phyloP scores from a whole-genome alignment of 2,888 invertebrate species.

The Bellardia bayeri region DNA sequence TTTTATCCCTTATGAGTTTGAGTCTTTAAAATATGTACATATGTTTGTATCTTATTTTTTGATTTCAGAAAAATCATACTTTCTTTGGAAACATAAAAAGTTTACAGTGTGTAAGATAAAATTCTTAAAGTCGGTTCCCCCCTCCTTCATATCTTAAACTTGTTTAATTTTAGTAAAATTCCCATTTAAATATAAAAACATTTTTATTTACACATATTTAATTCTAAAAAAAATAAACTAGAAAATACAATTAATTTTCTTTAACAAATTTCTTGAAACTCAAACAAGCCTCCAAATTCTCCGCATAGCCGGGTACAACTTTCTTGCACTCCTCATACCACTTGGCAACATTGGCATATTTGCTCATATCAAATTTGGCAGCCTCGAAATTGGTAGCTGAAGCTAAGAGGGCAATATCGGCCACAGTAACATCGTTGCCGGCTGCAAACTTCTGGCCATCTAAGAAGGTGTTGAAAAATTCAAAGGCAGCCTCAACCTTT shows the following conservation, averaged over 20 bases:
- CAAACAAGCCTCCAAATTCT: slow-evolving; percentile 65
- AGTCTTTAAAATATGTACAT: too few relatives aligned
- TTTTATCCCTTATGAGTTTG: too few relatives aligned
- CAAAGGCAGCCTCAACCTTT: slow-evolving; percentile 88
- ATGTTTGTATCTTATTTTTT: too few relatives aligned
- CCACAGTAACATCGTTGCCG: slow-evolving; percentile 89
- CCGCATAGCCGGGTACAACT: slow-evolving; percentile 86
- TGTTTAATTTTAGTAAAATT: neutral
- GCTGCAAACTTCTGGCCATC: slow-evolving; percentile 88
- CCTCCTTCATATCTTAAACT: too few relatives aligned
- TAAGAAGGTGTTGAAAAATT: slow-evolving; percentile 88
- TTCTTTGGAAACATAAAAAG: too few relatives aligned
- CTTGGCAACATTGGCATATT: slow-evolving; percentile 87
- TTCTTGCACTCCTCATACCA: slow-evolving; percentile 88
- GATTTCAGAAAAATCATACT: too few relatives aligned
- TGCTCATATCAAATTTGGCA: slow-evolving; percentile 87
- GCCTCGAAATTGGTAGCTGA: slow-evolving; percentile 89
- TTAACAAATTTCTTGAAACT: slow-evolving; percentile 33
- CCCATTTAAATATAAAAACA: neutral
- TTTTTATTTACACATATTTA: neutral
- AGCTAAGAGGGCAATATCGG: slow-evolving; percentile 89
- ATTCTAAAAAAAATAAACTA: neutral
- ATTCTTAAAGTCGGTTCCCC: too few relatives aligned
- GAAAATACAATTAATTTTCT: neutral
- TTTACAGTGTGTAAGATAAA: too few relatives aligned